Evolutionary conservation across 2,888 invertebrate genomes (phyloP), one percentile per base, ranked within the genome.

Genomic region (Adelphocoris suturalis): DNA sequence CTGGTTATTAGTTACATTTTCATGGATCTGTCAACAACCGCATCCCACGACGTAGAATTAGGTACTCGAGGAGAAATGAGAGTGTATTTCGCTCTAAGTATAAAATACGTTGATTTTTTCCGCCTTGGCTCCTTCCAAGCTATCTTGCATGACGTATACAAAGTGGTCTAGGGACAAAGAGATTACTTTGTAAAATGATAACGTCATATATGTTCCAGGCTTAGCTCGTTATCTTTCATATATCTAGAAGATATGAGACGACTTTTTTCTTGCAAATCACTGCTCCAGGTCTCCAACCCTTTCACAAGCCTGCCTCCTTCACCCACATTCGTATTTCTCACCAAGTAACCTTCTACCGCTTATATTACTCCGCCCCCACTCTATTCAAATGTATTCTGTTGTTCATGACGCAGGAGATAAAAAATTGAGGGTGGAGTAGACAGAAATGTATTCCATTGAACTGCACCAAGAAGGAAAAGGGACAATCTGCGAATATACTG

Each of bases 191-290:
- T 47, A 57, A 28, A 84, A 84, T 84, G 84, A 84, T 84, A 55
- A 84, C 55, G 55, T 81, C 81, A 81, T 81, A 81, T 81, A 81
- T 81, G 81, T 81, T 47, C 46, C 81, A 81, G 46, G 81, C 57
- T 27, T n/a, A 84, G 57, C 28, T 84, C 84, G 55, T 84, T 57
- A 84, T 84, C 84, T 84, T 84, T 57, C 84, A 84, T 84, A 84
- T 84, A 84, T 84, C 84, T 57, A 57, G 27, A n/a, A 57, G 28
- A 84, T 57, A 84, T 84, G 84, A 84, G 84, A 84, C 16, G 48
- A 55, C 78, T 78, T 78, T 78, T 76, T 81, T 47, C 47, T 81
- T 81, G 48, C 81, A 81, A 81, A 81, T 81, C 81, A 81, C 81
- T 16, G 81, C 23, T 78, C 81, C 81, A 4, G 4, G 19, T n/a